These are phyloP conservation scores for Spialia ferax DNA, from an alignment of 2,888 invertebrate genomes.

Conservation along the genomic window DNA sequence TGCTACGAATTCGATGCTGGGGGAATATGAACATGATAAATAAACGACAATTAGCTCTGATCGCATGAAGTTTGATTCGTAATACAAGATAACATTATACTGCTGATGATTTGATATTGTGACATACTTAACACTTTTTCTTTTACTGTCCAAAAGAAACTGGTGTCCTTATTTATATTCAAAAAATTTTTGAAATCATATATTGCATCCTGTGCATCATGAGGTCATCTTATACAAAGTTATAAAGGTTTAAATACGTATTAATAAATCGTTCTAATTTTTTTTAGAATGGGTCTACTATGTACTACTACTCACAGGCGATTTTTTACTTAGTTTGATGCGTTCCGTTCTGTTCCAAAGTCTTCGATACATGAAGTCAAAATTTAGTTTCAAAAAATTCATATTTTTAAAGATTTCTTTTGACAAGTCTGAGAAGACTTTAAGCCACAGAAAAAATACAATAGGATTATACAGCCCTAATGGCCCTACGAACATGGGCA, in stretches of 20 bases:
- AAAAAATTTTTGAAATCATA: too few relatives aligned
- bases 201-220: too few relatives aligned
- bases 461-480: conserved; percentile 82
- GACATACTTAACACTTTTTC: conserved; percentile 27
- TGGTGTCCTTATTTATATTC: too few relatives aligned
- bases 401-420: conserved; percentile 40
- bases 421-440: conserved; percentile 56
- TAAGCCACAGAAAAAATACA: conserved; percentile 77
- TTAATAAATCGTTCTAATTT: too few relatives aligned
- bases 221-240: too few relatives aligned
- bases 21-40: conserved; percentile 47
- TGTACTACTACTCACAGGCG: too few relatives aligned
- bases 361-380: too few relatives aligned
- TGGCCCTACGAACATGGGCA: conserved; percentile 83
- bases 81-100: conserved; percentile 14
- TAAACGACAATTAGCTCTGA: conserved; percentile 46
- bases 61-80: conserved; percentile 11
- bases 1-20: conserved; percentile 58
- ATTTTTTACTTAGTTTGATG: too few relatives aligned
- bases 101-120: conserved; percentile 19
- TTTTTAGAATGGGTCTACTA: too few relatives aligned
- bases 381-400: conserved; percentile 16
- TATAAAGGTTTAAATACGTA: too few relatives aligned
- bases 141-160: conserved; percentile 4
- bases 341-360: too few relatives aligned